These are phyloP conservation scores for Hypercompe scribonia DNA, from an alignment of 2,888 invertebrate species.

Conservation along the genomic window DNA sequence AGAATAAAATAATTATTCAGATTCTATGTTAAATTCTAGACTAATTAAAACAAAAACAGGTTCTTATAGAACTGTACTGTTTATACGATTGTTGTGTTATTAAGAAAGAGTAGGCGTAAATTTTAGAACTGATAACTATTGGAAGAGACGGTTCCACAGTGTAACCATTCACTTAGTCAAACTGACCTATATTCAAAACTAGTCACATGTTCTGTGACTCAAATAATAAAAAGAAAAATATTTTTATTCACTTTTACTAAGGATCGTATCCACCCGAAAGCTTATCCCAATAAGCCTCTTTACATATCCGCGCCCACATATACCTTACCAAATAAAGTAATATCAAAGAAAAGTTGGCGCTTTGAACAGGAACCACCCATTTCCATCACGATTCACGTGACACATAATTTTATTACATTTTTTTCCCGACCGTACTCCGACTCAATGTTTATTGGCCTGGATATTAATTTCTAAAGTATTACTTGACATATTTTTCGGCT, in stretches of 20 bases:
- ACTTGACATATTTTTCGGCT: slow-evolving; percentile 41
- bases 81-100: neutral
- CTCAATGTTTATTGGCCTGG: slow-evolving; percentile 56
- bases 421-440: slow-evolving; percentile 45
- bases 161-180: neutral
- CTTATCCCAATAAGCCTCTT: slow-evolving; percentile 64
- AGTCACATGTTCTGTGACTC: slow-evolving; percentile 8
- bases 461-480: slow-evolving; percentile 57
- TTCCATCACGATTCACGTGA: slow-evolving; percentile 63
- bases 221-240: slow-evolving; percentile 44
- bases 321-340: slow-evolving; percentile 70
- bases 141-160: neutral
- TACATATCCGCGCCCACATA: slow-evolving; percentile 60
- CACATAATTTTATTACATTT: slow-evolving; percentile 70
- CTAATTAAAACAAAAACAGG: neutral
- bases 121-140: neutral
- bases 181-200: neutral
- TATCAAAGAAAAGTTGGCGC: slow-evolving; percentile 71
- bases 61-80: neutral
- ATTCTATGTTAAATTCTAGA: neutral
- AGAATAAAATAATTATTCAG: neutral
- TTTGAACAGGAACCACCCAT: slow-evolving; percentile 56
- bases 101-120: neutral
- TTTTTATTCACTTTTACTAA: slow-evolving; percentile 58
- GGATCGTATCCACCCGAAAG: slow-evolving; percentile 46